Percentiles rank a stretch among this genome's conserved stretches.
phyloP scores from a whole-genome alignment of 2,888 invertebrate genomes.

The Furcula furcula region DNA sequence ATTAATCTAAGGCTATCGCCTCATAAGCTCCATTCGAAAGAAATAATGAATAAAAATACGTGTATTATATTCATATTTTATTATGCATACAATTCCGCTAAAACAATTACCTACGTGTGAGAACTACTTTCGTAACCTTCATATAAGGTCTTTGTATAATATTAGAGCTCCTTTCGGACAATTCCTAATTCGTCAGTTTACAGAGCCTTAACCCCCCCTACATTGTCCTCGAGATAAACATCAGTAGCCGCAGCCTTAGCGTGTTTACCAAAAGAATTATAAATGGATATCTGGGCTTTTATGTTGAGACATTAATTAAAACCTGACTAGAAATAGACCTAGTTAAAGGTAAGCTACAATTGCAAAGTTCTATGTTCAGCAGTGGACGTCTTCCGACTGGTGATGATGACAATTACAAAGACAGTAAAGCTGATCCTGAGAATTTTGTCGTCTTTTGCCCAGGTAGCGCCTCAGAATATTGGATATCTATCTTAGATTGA shows the following conservation, averaged over 20 bases:
- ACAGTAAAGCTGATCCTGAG: no score
- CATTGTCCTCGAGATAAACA: constrained; percentile 14
- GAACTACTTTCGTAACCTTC: constrained; percentile 22
- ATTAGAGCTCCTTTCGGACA: constrained; percentile 14
- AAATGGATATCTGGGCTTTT: constrained; percentile 1
- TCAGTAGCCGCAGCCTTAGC: constrained; percentile 13
- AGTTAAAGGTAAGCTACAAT: no score
- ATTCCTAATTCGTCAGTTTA: constrained; percentile 5
- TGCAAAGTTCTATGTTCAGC: no score
- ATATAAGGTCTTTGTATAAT: constrained; percentile 25
- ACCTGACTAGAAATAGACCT: background rate
- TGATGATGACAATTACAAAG: no score
- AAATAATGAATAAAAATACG: no score
- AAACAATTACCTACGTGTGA: constrained; percentile 16
- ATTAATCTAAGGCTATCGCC: no score
- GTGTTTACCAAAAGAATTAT: constrained; percentile 15
- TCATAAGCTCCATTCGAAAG: background rate
- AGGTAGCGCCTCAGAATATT: no score
- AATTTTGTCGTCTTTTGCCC: no score
- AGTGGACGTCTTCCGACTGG: no score
- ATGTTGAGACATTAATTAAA: background rate
- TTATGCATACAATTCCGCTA: background rate
- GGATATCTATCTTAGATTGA: no score
- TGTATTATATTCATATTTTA: background rate
- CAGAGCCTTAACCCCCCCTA: constrained; percentile 9